Base-by-base conservation (phyloP, 1,140 invertebrate genomes). In the Brachionus rotundiformis region DNA sequence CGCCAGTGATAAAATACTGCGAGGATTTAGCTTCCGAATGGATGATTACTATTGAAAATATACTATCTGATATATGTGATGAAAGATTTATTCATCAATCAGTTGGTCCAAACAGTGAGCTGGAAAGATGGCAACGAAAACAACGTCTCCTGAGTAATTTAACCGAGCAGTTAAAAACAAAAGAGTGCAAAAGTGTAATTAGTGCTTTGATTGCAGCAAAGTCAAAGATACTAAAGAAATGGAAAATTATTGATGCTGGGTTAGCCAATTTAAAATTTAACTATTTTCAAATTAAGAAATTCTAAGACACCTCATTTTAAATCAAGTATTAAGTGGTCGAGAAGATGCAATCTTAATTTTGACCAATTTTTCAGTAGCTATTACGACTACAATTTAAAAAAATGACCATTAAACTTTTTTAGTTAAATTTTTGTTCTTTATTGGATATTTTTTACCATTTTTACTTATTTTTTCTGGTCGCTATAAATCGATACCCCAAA, bases 51-150 rank as follows among this genome's bases (percentile, higher is more conserved):
- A 88, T 88, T 75, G 87, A 88, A 81, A 83, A 84, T 19, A 86
- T 87, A 65, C 82, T 88, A 5, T 84, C 83, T 61, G 87, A 88
- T 63, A 86, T 85, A 13, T 85, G 85, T 25, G 87, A 87, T 85
- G 87, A 88, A 84, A 86, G 86, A 86, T 88, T 86, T 83, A 84
- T 87, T 84, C 86, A 88, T 82, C 86, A 85, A 19, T 87, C 86
- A 84, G 86, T 86, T 83, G 87, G 87, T 27, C 87, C 87, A 6
- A 63, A 87, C 76, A 86, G 86, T 2, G 87, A 88, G 83, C 65
- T 88, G 10, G 87, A 88, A 23, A 71, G 86, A 76, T 88, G 87
- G 87, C 82, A 84, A 16, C 79, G 87, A 47, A 83, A 86, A 29
- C 85, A 88, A 75, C 76, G 86, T 13, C 83, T 88, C 16, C 77